Percentiles rank a stretch among this genome's conserved stretches.
These are phyloP conservation scores for Smithornis capensis DNA, from an alignment of 2,113 vertebrate genomes.

Conservation along the genomic window DNA sequence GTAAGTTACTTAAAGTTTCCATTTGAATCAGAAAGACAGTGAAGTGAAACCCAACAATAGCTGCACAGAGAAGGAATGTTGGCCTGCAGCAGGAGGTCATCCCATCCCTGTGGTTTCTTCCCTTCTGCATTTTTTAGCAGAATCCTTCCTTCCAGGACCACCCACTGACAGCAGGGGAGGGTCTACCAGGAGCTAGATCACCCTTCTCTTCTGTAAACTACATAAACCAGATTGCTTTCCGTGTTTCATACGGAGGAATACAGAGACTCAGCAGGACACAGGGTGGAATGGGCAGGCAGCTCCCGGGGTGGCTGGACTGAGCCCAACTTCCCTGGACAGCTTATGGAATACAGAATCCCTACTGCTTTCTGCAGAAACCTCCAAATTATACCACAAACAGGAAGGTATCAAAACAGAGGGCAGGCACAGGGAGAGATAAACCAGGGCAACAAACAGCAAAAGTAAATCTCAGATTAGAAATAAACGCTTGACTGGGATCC, in stretches of 20 bases:
- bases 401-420: neutral
- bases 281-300: neutral
- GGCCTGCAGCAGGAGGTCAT: neutral
- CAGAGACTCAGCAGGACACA: neutral
- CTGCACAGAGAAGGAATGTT: neutral
- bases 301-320: neutral
- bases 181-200: neutral
- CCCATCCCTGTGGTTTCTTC: neutral
- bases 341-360: neutral
- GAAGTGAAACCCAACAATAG: neutral
- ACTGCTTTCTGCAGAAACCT: neutral
- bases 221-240: neutral
- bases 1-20: constrained; percentile 18
- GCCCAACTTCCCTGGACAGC: neutral
- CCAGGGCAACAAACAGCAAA: neutral
- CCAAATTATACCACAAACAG: too few relatives aligned
- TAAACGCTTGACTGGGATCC: neutral
- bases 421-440: neutral
- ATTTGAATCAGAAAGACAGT: neutral
- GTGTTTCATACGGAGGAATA: neutral
- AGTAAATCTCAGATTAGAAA: neutral
- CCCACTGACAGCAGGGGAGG: neutral
- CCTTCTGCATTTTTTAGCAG: neutral
- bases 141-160: neutral
- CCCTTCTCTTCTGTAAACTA: neutral